Base-by-base conservation (phyloP, 2,797 vertebrate genomes). In the Eulemur albifrons region DNA sequence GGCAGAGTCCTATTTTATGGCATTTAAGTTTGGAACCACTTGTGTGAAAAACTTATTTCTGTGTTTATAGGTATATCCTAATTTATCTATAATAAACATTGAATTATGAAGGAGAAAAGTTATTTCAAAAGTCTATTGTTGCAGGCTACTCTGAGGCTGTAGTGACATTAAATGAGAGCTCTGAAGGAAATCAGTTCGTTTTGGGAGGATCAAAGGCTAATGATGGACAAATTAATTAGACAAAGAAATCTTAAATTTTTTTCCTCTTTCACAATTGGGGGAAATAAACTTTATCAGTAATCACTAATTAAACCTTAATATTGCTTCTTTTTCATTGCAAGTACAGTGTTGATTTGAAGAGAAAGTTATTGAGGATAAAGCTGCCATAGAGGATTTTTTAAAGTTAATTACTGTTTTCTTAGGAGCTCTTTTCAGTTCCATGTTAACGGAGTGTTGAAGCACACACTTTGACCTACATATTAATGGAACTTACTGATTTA, bases 321-420 rank as follows among this genome's bases (percentile, higher is more conserved):
- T 27, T 61, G 21, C 32, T 32, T 86, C 45, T 54, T 77, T 83
- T 88, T 77, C 23, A 52, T 81, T 93, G 14, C 63, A 92, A 89
- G 17, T 61, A 18, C 32, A 59, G 20, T 84, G 27, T 23, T 92
- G 63, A 69, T 69, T 48, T 73, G 12, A 80, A 93, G 61, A 94
- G n/a, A 83, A 81, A 75, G 40, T 93, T 91, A 61, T 25, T 77
- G 69, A 92, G 35, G 65, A 80, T 83, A 92, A 69, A 52, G n/a
- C 32, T 88, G 18, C 35, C 35, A 38, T 61, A 80, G 40, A 30
- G 2, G 3, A n/a, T 32, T 76, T 89, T 93, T 54, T 5, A 6
- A 48, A 65, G 12, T 59, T 77, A 57, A 65, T 79, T 43, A 13
- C 38, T 80, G 5, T 92, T 73, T 61, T 25, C 3, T 69, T 35